Evolutionary conservation across 2,888 invertebrate genomes (phyloP), one percentile per base, ranked within the genome.

Genomic region (Lithophane semibrunnea): DNA sequence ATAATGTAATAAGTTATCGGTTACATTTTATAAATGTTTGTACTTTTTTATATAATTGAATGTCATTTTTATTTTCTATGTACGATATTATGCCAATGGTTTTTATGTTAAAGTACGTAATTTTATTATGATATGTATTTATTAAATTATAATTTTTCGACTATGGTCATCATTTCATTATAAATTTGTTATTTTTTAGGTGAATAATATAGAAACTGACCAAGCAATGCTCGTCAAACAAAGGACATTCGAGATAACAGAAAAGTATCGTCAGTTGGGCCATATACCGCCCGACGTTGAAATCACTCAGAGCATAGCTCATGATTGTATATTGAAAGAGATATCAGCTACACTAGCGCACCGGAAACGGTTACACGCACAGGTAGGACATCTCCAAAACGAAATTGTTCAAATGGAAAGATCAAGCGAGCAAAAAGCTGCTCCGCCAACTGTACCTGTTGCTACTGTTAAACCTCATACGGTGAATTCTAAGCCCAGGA

Each of bases 301-400:
- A 86, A 94, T 98, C 82, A 97, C 97, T 37, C 97, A 98, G 84
- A 97, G 96, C 69, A 97, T 98, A 56, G 98, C 98, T 0, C 98
- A 98, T 91, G 98, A 99, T 91, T 97, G 98, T 91, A 98, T 99
- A 86, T 94, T 99, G 78, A 98, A 98, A 91, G 99, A 99, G 95
- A 99, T 99, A 89, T 98, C 98, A 10, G 98, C 98, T 4, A 99
- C 98, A 9, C 94, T 99, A 86, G 97, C 98, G 12, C 98, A 99
- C 88, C 97, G 99, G 65, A 99, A 99, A 94, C 98, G 98, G 89
- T 96, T 99, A 74, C 98, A 98, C 90, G 98, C 98, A 72, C 98
- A 98, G 94, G 98, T 96, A 16, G 98, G 98, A 7, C 98, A 98
- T 84, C 96, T 99, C 85, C 99, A 99, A 92, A 97, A 97, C 82